Base-by-base conservation (phyloP, 1,140 invertebrate genomes). In the Theocolax elegans region DNA sequence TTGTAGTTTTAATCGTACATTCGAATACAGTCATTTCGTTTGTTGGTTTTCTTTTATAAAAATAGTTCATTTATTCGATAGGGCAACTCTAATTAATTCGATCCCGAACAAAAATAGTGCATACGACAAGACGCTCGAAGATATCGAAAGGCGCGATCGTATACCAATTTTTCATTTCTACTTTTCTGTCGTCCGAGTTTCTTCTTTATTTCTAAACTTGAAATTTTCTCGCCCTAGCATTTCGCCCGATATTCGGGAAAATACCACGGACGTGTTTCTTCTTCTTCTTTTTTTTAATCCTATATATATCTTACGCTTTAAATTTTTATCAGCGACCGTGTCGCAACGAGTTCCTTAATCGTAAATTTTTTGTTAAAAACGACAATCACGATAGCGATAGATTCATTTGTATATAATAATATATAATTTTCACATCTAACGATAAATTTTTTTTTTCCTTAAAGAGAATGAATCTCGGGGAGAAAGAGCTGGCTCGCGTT, bases 381-480 rank as follows among this genome's bases (percentile, higher is more conserved):
- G 82, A 83, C 79, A 82, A 84, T 85, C 77, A 85, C 81, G 65
- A 81, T 78, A 78, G 77, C 76, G 74, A 82, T 79, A 81, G 77
- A 82, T 74, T 82, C 79, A 79, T 83, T 79, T 82, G 76, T 80
- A 81, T 60, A 40, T 78, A 81, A 82, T 84, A 83, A 83, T 80
- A 80, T 81, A 84, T 82, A 78, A 77, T 81, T 81, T 83, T 77
- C 81, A 85, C 83, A 85, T 83, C 81, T 84, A 86, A 85, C 82
- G 80, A 84, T 86, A 83, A 84, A 84, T 83, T 80, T 83, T 80
- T 83, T 66, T 74, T 74, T 72, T 62, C 29, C n/a, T 70, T 48
- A 53, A 21, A 70, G 27, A 58, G 35, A 58, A 56, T 64, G 21
- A 64, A 25, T 54, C 59, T 70, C 42, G 7, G 49, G 40, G 60